Evolutionary conservation across 1,140 invertebrate species (phyloP), one percentile per base, ranked within the genome.

Genomic region (Drosophila varians): DNA sequence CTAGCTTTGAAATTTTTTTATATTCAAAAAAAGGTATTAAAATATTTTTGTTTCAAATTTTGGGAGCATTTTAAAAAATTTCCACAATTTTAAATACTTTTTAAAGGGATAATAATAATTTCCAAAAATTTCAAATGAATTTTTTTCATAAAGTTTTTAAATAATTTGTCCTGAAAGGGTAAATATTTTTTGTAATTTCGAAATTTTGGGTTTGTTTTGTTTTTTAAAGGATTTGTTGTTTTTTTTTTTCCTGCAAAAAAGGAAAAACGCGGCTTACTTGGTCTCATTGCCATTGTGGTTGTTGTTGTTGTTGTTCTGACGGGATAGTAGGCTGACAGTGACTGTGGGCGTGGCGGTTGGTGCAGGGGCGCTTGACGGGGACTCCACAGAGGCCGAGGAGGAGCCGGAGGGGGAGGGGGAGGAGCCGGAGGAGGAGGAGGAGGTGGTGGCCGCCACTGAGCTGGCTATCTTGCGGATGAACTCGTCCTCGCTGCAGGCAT

Each of bases 401-500:
- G 38, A 42, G 36, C 11, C 12, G 5, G 34, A 36, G 3, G 34
- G 4, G 4, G 48, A 1, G 9, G 36, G 8, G 12, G 56, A 21
- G 16, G 23, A 11, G 7, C 45, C 54, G 8, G 38, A 16, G 14
- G 26, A 3, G 18, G 18, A 9, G 9, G 28, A 31, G 9, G 18
- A 9, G 9, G 28, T 11, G 9, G 28, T 31, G 28, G 42, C 47
- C 56, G 47, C 56, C 16, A 75, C 80, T 1, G 79, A 48, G 11
- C 62, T 90, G 43, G 89, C 79, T 48, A 90, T 90, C 65, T 90
- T 90, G 14, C 82, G 65, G 40, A 90, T 90, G 14, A 91, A 91
- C 53, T 90, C 90, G 56, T 91, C 90, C 52, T 91, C 90, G 58
- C 90, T 91, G 66, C 94, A 95, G 23, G 93, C 93, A 71, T 95